Conservation (phyloP, 2,888 invertebrate genomes). For the Byasa hedistus region DNA sequence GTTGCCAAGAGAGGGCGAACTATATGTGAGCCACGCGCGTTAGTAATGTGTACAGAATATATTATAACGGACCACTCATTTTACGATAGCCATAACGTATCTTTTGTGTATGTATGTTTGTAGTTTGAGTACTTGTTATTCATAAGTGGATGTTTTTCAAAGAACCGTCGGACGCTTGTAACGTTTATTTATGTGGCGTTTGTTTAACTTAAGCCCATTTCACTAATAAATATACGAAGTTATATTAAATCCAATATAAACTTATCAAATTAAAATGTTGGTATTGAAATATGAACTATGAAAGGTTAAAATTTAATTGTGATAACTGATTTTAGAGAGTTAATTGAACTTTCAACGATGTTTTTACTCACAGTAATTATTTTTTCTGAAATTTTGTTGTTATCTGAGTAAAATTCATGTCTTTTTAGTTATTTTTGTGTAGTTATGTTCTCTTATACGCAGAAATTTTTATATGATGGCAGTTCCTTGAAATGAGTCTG, state of each 20-base stretch:
- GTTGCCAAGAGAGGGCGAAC: conserved; percentile 23
- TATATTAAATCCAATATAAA: too few relatives aligned
- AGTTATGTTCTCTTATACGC: too few relatives aligned
- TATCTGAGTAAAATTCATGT: too few relatives aligned
- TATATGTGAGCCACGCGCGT: conserved; percentile 49
- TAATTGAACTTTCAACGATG: too few relatives aligned
- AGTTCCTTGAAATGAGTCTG: too few relatives aligned
- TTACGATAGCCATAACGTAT: conserved; percentile 22
- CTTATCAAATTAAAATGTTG: too few relatives aligned
- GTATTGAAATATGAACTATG: not conserved
- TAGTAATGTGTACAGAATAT: conserved; percentile 64
- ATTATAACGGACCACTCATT: conserved; percentile 43
- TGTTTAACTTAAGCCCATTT: conserved; percentile 36
- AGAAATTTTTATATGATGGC: too few relatives aligned
- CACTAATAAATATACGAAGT: not conserved
- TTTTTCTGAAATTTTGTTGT: too few relatives aligned
- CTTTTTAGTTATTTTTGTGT: too few relatives aligned
- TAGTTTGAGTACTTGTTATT: conserved; percentile 38
- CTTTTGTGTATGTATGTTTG: conserved; percentile 34
- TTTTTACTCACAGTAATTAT: too few relatives aligned
- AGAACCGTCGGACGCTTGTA: conserved; percentile 33
- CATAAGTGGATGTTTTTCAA: conserved; percentile 40
- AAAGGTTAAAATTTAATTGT: too few relatives aligned
- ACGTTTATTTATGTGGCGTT: conserved; percentile 38
- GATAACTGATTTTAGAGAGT: too few relatives aligned